These are phyloP conservation scores for Chionodraco myersi DNA, from an alignment of 2,113 vertebrate genomes.

Conservation along the genomic window DNA sequence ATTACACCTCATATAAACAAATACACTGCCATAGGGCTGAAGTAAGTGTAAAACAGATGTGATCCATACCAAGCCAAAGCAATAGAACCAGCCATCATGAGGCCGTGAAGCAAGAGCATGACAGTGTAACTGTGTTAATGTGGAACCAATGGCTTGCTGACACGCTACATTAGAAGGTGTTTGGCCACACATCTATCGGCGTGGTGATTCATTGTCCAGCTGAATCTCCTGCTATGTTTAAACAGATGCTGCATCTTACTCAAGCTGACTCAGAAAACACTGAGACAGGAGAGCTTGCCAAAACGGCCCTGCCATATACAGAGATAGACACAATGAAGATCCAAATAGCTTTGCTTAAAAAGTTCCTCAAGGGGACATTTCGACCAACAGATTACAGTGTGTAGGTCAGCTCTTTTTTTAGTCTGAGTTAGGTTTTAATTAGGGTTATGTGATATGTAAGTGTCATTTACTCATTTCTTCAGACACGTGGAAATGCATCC, in stretches of 20 bases:
- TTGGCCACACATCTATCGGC: conserved; percentile 26
- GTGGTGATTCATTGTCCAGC: conserved; percentile 74
- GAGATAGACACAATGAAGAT: conserved; percentile 44
- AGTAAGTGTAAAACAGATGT: conserved; percentile 34
- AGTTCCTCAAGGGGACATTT: conserved; percentile 28
- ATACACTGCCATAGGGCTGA: conserved; percentile 4
- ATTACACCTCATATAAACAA: conserved; percentile 46
- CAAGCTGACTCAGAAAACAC: conserved; percentile 64
- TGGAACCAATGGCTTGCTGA: conserved; percentile 34
- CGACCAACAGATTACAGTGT: conserved; percentile 53
- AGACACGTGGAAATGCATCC: conserved; percentile 26
- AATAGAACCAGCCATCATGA: conserved; percentile 12
- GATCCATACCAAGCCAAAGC: conserved; percentile 40
- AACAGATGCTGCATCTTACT: conserved; percentile 65
- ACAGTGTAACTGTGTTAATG: conserved; percentile 43
- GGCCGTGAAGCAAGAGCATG: conserved; percentile 25
- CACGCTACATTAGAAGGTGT: conserved; percentile 46
- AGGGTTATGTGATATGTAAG: conserved; percentile 26
- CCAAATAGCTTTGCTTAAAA: conserved; percentile 31
- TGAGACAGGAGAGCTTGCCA: conserved; percentile 40
- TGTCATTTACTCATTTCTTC: neutral
- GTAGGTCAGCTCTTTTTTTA: conserved; percentile 29
- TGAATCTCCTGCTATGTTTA: conserved; percentile 68
- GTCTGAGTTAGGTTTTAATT: conserved; percentile 33
- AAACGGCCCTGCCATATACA: conserved; percentile 48